Evolutionary conservation across 2,797 vertebrate genomes (phyloP).

Genomic region (Rhinogobio ventralis): DNA sequence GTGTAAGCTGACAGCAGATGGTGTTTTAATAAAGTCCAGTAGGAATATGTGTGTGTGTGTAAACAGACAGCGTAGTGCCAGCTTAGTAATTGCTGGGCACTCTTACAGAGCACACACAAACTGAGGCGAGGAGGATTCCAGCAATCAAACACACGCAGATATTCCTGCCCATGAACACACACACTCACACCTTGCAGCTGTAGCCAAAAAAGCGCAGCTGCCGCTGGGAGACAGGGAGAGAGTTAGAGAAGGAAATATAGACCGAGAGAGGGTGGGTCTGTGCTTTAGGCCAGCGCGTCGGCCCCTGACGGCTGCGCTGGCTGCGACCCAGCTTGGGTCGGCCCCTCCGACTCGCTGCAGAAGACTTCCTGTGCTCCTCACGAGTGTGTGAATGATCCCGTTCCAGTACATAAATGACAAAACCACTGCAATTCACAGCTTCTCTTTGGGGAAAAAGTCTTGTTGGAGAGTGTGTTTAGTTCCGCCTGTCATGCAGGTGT

Average conservation of each 20-base stretch:
- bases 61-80: slow-evolving; percentile 98
- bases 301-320: slow-evolving; percentile 50
- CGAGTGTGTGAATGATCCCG: slow-evolving; percentile 42
- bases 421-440: slow-evolving; percentile 15
- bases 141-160: slow-evolving; percentile 36
- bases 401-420: slow-evolving; percentile 36
- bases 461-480: slow-evolving; percentile 10
- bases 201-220: slow-evolving; percentile 94
- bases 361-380: slow-evolving; percentile 36
- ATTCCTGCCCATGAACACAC: slow-evolving; percentile 49
- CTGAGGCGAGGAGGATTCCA: slow-evolving; percentile 74
- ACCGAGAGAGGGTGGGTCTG: slow-evolving; percentile 38
- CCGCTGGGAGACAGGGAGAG: slow-evolving; percentile 79
- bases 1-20: slow-evolving; percentile 92
- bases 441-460: not conserved
- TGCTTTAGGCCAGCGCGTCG: slow-evolving; percentile 31
- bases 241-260: slow-evolving; percentile 47
- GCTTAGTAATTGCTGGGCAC: slow-evolving; percentile 99
- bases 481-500: not conserved
- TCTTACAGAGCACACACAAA: slow-evolving; percentile 96
- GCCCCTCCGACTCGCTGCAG: slow-evolving; percentile 35
- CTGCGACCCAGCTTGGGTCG: slow-evolving; percentile 41
- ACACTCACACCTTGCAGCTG: slow-evolving; percentile 82
- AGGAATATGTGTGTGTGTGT: slow-evolving; percentile 99
- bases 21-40: slow-evolving; percentile 99